Percentiles rank a stretch among this genome's conserved stretches.
Evolutionary conservation across 2,888 invertebrate species (phyloP).

Genomic region (Caenorhabditis sp.): DNA sequence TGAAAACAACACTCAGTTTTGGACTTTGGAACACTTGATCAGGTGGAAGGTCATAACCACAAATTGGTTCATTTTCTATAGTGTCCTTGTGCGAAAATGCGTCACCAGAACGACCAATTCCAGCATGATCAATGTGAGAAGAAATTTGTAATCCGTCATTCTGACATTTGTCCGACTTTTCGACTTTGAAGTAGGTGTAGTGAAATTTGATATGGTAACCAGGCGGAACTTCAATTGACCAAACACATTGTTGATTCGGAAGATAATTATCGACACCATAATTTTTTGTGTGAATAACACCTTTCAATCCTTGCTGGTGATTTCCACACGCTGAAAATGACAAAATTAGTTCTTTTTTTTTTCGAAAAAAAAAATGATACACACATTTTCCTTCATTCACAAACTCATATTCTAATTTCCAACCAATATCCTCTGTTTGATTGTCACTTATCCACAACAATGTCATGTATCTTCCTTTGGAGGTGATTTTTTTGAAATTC

Average conservation of each 20-base stretch:
- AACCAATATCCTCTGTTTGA: neutral
- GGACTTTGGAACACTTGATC: neutral
- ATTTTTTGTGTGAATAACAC: neutral
- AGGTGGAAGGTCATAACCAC: neutral
- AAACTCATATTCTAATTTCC: neutral
- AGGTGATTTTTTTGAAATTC: neutral
- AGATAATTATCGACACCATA: neutral
- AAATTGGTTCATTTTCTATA: neutral
- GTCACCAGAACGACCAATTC: no score
- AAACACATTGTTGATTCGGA: neutral
- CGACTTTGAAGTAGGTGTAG: neutral
- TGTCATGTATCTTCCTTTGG: neutral
- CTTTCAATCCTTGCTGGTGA: neutral
- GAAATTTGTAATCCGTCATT: neutral
- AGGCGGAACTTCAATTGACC: neutral
- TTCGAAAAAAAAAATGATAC: neutral
- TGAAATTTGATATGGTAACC: neutral
- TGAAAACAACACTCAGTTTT: neutral
- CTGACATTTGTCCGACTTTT: neutral
- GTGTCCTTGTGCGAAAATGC: neutral
- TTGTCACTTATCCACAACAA: neutral
- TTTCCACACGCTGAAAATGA: neutral
- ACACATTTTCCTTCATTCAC: neutral
- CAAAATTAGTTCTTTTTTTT: neutral
- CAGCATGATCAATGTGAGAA: neutral